phyloP scores from a whole-genome alignment of 2,888 invertebrate species.

The Alviniconcha strummeri region DNA sequence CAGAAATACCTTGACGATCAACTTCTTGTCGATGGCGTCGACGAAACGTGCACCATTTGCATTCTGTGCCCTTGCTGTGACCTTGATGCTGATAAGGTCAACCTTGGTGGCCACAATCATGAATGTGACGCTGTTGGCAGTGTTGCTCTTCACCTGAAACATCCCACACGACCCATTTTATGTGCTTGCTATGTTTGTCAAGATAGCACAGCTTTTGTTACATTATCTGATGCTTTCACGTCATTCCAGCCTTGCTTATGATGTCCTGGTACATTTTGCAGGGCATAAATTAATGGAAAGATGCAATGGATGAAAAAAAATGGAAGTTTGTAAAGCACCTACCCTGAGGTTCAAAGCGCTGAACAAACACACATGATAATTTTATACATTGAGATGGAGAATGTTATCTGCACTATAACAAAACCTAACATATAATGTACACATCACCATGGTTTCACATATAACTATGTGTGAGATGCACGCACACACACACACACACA shows the following conservation, averaged over 20 bases:
- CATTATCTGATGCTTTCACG: too few relatives aligned
- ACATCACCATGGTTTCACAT: too few relatives aligned
- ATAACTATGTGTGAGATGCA: background rate
- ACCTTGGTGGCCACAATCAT: background rate
- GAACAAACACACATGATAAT: background rate
- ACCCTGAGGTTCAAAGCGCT: background rate
- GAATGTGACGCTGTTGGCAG: slow-evolving; percentile 1
- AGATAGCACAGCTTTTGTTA: too few relatives aligned
- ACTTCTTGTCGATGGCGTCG: background rate
- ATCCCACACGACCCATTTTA: background rate
- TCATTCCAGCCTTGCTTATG: too few relatives aligned
- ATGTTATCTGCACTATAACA: too few relatives aligned
- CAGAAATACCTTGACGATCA: slow-evolving; percentile 18
- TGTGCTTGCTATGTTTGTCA: background rate
- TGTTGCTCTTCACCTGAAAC: background rate
- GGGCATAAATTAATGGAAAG: too few relatives aligned
- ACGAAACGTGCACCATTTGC: background rate
- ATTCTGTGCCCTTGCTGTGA: background rate
- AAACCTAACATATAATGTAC: too few relatives aligned
- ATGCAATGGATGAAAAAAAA: too few relatives aligned
- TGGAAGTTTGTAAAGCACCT: too few relatives aligned
- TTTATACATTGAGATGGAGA: too few relatives aligned
- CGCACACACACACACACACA: background rate
- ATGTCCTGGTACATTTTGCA: too few relatives aligned
- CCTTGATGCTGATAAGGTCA: slow-evolving; percentile 5